Evolutionary conservation across 1,140 invertebrate species (phyloP).

Genomic region (Zaprionus ghesquierei): DNA sequence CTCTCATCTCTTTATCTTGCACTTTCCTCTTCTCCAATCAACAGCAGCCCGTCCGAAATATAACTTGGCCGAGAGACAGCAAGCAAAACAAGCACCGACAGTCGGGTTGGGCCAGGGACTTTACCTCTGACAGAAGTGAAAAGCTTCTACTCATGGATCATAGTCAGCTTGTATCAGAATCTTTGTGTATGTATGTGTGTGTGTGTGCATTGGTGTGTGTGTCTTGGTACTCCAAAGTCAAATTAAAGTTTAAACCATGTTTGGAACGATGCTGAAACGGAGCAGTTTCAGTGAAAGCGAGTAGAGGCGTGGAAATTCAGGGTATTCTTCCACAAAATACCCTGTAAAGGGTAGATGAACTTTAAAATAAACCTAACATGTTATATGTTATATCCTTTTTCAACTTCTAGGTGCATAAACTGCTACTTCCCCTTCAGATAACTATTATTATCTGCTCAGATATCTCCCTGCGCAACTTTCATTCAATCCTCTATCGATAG

Average conservation of each 20-base stretch:
- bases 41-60: slow-evolving; percentile 9
- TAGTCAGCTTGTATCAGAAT: slow-evolving; percentile 5
- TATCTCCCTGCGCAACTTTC: too few relatives aligned
- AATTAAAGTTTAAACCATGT: slow-evolving; percentile 37
- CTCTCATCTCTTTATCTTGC: neutral
- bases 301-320: neutral
- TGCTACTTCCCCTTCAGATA: neutral
- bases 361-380: neutral
- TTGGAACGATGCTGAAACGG: neutral
- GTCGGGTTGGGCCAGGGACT: neutral
- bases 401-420: fast-evolving
- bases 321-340: neutral
- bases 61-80: neutral
- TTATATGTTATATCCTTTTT: neutral
- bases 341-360: neutral
- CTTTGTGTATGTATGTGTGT: neutral
- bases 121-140: neutral
- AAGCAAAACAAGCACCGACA: neutral
- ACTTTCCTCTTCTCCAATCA: slow-evolving; percentile 13
- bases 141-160: slow-evolving; percentile 5
- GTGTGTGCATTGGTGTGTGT: too few relatives aligned
- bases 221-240: slow-evolving; percentile 1
- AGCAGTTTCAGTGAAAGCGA: slow-evolving; percentile 4
- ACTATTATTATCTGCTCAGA: neutral
- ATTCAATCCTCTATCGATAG: too few relatives aligned